Percentiles rank a stretch among this genome's conserved stretches.
Evolutionary conservation across 2,888 invertebrate species (phyloP).

Genomic region (Drosophila robusta): DNA sequence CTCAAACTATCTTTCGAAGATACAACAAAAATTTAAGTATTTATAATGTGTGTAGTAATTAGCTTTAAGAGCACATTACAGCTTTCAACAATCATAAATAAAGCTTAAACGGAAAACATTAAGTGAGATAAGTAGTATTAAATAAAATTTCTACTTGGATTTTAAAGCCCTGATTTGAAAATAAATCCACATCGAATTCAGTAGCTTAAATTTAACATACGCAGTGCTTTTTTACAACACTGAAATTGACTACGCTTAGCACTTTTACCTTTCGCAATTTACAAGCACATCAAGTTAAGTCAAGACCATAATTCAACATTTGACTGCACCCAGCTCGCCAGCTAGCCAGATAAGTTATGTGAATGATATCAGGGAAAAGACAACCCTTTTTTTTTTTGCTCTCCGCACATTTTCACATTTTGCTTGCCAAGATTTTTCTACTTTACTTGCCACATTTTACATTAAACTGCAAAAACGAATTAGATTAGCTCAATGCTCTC

Average conservation of each 20-base stretch:
- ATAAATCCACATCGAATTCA: too few species aligned
- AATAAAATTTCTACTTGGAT: too few species aligned
- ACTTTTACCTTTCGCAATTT: slow-evolving; percentile 35
- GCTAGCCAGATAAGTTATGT: slow-evolving; percentile 36
- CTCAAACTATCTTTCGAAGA: too few species aligned
- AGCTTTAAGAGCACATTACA: too few species aligned
- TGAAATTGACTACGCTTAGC: slow-evolving; percentile 15
- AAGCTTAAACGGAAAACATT: too few species aligned
- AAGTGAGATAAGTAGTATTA: too few species aligned
- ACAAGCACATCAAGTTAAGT: slow-evolving; percentile 35
- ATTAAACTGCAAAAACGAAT: slow-evolving; percentile 64
- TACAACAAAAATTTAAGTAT: too few species aligned
- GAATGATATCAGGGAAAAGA: slow-evolving; percentile 33
- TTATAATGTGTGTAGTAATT: too few species aligned
- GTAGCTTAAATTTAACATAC: too few species aligned
- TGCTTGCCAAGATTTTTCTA: slow-evolving; percentile 49
- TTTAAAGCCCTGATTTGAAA: too few species aligned
- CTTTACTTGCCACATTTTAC: slow-evolving; percentile 45
- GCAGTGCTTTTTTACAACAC: neutral
- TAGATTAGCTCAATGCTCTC: slow-evolving; percentile 53
- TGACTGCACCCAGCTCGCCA: slow-evolving; percentile 25
- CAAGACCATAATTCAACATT: slow-evolving; percentile 68
- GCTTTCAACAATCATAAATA: too few species aligned
- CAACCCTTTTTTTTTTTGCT: slow-evolving; percentile 27
- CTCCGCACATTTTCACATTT: slow-evolving; percentile 36